These are phyloP conservation scores for Drosophila gunungcola DNA, from an alignment of 1,140 invertebrate species.

Conservation along the genomic window DNA sequence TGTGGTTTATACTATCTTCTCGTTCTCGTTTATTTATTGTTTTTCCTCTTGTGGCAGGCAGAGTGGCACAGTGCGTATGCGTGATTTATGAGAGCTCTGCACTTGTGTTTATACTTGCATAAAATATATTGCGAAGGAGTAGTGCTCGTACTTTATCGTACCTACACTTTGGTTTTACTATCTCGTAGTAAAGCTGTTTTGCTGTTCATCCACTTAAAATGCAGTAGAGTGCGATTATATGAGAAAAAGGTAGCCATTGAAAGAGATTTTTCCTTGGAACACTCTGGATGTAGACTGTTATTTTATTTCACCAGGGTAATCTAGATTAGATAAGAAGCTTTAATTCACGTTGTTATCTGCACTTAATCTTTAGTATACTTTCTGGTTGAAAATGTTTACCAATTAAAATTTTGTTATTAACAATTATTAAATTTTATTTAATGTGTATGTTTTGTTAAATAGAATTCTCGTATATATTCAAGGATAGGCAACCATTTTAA, in stretches of 20 bases:
- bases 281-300: not conserved
- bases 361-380: too few species aligned
- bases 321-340: not conserved
- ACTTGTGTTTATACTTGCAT: conserved; percentile 38
- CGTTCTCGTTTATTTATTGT: conserved; percentile 68
- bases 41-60: conserved; percentile 39
- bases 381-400: too few species aligned
- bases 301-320: conserved; percentile 1
- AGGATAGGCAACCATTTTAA: not conserved
- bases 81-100: conserved; percentile 65
- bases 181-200: conserved; percentile 11
- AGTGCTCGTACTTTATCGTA: conserved; percentile 25
- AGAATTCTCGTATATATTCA: not conserved
- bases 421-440: not conserved
- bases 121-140: conserved; percentile 40
- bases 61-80: conserved; percentile 65
- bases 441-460: not conserved
- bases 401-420: too few species aligned
- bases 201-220: conserved; percentile 23
- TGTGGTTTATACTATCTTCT: conserved; percentile 56
- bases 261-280: not conserved
- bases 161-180: conserved; percentile 5
- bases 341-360: not conserved
- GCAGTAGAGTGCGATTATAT: conserved; percentile 1
- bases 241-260: not conserved